phyloP scores from a whole-genome alignment of 2,113 vertebrate species.

The Corvus moneduloides region DNA sequence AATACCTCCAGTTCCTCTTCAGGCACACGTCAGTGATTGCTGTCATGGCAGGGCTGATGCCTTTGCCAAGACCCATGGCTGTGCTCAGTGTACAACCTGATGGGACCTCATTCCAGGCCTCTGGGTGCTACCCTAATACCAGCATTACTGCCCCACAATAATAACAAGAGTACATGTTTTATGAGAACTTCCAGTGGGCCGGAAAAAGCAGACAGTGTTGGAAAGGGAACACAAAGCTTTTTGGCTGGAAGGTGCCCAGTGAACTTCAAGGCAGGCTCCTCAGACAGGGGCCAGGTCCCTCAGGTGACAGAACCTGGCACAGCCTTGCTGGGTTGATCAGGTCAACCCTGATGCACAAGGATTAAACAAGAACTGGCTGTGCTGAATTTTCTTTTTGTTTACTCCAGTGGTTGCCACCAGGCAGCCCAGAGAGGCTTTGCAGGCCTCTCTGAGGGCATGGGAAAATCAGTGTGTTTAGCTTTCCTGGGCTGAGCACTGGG shows the following conservation, averaged over 20 bases:
- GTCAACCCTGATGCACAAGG: background rate
- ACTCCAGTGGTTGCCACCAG: background rate
- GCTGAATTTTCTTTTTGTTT: background rate
- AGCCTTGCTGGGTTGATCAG: background rate
- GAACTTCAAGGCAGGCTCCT: background rate
- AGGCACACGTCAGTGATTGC: background rate
- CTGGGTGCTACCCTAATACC: background rate
- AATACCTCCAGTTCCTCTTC: background rate
- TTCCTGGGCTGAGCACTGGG: background rate
- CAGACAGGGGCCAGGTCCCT: background rate
- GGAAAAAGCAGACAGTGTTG: background rate
- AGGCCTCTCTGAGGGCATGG: background rate
- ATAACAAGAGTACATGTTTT: background rate
- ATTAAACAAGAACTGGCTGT: background rate
- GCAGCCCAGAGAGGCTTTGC: background rate
- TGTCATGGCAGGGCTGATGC: fast-evolving
- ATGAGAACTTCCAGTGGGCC: background rate
- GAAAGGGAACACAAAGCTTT: background rate
- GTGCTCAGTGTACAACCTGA: fast-evolving
- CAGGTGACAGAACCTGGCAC: background rate
- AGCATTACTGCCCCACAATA: background rate
- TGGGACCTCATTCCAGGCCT: background rate
- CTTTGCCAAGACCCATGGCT: background rate
- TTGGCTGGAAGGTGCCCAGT: background rate
- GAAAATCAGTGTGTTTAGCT: background rate